These are phyloP conservation scores for Holcopasites calliopsidis DNA, from an alignment of 1,140 invertebrate species.

Conservation along the genomic window DNA sequence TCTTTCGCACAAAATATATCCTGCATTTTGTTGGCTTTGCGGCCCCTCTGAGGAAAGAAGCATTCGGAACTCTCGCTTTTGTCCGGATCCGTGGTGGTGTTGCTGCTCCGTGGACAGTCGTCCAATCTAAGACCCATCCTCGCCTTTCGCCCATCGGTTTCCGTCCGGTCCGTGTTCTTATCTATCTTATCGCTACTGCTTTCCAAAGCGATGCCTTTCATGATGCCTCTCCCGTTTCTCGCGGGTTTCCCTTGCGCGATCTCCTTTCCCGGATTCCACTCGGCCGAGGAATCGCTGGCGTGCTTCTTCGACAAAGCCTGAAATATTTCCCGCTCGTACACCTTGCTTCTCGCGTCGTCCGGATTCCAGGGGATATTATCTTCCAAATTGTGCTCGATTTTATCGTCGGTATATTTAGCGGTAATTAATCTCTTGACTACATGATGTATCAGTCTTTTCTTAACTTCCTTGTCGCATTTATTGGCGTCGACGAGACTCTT, in stretches of 20 bases:
- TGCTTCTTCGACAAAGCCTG: conserved; percentile 71
- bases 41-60: conserved; percentile 70
- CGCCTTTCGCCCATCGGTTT: conserved; percentile 75
- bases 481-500: conserved; percentile 76
- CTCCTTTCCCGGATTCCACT: conserved; percentile 71
- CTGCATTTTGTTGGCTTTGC: conserved; percentile 63
- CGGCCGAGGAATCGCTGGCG: conserved; percentile 73
- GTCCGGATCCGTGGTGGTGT: conserved; percentile 62
- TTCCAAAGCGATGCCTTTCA: conserved; percentile 57
- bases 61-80: conserved; percentile 77
- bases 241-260: conserved; percentile 30
- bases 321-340: conserved; percentile 73
- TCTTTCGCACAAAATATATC: conserved; percentile 66
- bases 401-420: conserved; percentile 75
- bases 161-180: conserved; percentile 71
- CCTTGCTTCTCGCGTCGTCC: conserved; percentile 73
- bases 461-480: conserved; percentile 74
- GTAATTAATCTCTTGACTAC: conserved; percentile 77
- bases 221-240: conserved; percentile 51
- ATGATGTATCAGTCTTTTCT: conserved; percentile 76
- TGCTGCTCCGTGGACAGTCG: conserved; percentile 62
- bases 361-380: conserved; percentile 77
- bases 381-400: conserved; percentile 73
- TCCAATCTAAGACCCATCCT: conserved; percentile 73
- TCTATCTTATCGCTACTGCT: conserved; percentile 76